Base-by-base conservation (phyloP, 2,888 invertebrate genomes). In the Thereva nobilitata region DNA sequence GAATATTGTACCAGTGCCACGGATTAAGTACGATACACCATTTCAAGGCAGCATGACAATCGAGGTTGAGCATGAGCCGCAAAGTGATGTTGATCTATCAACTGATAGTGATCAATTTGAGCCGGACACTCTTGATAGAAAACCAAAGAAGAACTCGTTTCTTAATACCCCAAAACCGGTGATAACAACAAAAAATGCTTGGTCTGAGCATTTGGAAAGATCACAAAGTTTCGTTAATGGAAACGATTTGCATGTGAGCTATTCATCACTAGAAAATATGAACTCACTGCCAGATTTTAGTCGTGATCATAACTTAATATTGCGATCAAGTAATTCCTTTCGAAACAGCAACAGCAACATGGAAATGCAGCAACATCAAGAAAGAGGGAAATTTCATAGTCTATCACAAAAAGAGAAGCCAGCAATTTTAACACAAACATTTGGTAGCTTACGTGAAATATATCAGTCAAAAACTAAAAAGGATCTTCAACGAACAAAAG, bases 41-140 rank as follows among this genome's bases (percentile, higher is more conserved):
- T 80, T 78, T 75, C 77, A 75, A 41, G 92, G 92, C 5, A 91
- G 90, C 74, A 83, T 93, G 75, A 89, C 92, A 40, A 93, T 93
- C 69, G 91, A 92, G 82, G 90, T 93, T 0, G 89, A 90, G 76
- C 92, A 92, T 77, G 87, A 91, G 23, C 88, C 91, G 0, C 88
- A 89, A 73, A 89, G 91, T 75, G 88, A 90, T 56, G 86, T 90
- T 66, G 93, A 93, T 74, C 73, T 78, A 5, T 78, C 78, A 5
- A 81, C 81, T 0, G 80, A 81, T 47, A 91, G 91, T 2, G 91
- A 91, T 73, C 88, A 87, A 64, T 93, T 92, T 74, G 93, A 93
- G 77, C 92, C 93, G 0, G 93, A 93, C 72, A 93, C 93, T 0
- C 82, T 93, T 66, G 93, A 93, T 75, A 84, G 93, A 37, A 92